Base-by-base conservation (phyloP, 2,113 vertebrate species). In the Corythoichthys haematopterus region DNA sequence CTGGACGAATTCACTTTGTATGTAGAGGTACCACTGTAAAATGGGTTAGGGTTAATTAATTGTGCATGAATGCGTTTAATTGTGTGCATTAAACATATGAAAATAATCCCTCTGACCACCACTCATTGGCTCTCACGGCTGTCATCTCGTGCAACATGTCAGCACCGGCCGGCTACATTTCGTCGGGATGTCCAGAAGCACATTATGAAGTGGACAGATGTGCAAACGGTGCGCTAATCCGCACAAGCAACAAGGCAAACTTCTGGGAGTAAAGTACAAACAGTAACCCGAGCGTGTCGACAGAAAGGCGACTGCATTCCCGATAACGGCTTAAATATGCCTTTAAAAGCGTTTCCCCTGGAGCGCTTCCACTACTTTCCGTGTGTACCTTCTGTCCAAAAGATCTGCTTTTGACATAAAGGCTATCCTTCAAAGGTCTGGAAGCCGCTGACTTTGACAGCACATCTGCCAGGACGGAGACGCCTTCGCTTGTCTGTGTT, bases 321-420 rank as follows among this genome's bases (percentile, higher is more conserved):
- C 16, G 70, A 85, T 81, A 81, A 83, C 83, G 84, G 77, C 78
- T 74, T 77, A 86, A 85, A 81, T 81, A 74, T 81, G 64, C 60
- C 74, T 65, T 64, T 69, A 38, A 76, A 74, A 79, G 67, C 20
- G 43, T 68, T 78, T 69, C 66, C 66, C 78, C 74, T 58, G 40
- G 74, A 81, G 66, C 73, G 53, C 73, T 35, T 68, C 65, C 79
- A 71, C 80, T 51, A 50, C 64, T 88, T 87, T 84, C 80, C 79
- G 77, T 73, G 70, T 70, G 67, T 20, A 72, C 64, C 67, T 72
- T 64, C 64, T 57, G 78, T 78, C 78, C 72, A 79, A 73, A 68
- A 7, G 6, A 74, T 79, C 85, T 83, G 84, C 51, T 86, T 85
- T 86, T 70, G 75, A 86, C 80, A 86, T 78, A 69, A 71, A 75